Percentiles rank a stretch among this genome's conserved stretches.
Conservation (phyloP, 2,888 invertebrate genomes). For the Elegia similella region DNA sequence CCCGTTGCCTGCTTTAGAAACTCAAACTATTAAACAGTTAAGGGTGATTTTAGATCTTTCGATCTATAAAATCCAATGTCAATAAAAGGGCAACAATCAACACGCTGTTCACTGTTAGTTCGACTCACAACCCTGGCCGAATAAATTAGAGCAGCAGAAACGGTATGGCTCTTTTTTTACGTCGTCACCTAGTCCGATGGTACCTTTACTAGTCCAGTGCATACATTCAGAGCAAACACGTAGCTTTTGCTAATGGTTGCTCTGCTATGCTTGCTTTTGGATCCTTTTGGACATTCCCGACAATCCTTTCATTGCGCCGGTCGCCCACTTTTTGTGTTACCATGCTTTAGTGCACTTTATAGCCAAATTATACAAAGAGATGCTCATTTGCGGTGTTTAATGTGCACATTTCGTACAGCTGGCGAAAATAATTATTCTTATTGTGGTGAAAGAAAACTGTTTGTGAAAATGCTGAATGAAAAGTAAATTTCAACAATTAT, state of each 20-base stretch:
- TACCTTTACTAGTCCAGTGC: neutral
- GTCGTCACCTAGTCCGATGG: too few species aligned
- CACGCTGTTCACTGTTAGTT: too few species aligned
- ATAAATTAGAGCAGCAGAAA: too few species aligned
- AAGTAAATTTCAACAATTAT: neutral
- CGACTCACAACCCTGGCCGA: too few species aligned
- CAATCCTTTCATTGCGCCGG: slow-evolving; percentile 14
- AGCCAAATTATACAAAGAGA: slow-evolving; percentile 23
- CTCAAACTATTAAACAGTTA: too few species aligned
- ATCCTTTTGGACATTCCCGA: slow-evolving; percentile 20
- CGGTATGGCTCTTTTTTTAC: too few species aligned
- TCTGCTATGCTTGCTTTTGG: slow-evolving; percentile 15
- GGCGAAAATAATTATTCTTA: neutral
- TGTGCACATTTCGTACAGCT: slow-evolving; percentile 5
- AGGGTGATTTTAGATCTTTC: too few species aligned
- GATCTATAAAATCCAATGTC: too few species aligned
- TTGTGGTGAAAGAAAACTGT: neutral
- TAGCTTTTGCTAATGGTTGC: neutral
- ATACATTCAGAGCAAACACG: neutral
- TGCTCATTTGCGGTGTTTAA: slow-evolving; percentile 5
- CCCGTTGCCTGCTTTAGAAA: too few species aligned
- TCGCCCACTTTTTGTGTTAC: slow-evolving; percentile 21
- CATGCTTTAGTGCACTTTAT: slow-evolving; percentile 26
- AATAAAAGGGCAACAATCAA: too few species aligned
- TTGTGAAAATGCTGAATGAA: neutral